Evolutionary conservation across 2,113 vertebrate genomes (phyloP), one percentile per base, ranked within the genome.

Genomic region (human (Homo sapiens)): DNA sequence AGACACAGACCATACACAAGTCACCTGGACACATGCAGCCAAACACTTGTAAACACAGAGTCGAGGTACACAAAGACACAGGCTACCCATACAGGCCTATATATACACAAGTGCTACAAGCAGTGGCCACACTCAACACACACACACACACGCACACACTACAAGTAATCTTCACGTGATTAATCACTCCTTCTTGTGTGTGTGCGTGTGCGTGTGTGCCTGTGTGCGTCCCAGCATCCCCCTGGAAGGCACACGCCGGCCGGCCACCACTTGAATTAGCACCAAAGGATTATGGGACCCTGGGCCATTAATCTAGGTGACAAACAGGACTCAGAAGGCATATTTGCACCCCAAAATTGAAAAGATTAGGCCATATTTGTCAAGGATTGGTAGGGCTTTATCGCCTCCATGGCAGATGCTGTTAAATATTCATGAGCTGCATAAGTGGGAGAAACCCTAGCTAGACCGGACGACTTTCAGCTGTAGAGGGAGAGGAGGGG

Each of bases 311-410:
- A 99, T 99, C 99, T 99, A 99, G 99, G 99, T 99, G 99, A 99
- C 99, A 99, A 99, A 99, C 99, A 99, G 99, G 99, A 99, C 99
- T 99, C 99, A 99, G 99, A 99, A 99, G 99, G 99, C 99, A 99
- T 99, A 99, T 99, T 99, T 99, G 99, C 99, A 99, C 99, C 99
- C 99, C 99, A 99, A 99, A 99, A 99, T 99, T 99, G 99, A 99
- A 99, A 99, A 99, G 99, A 99, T 99, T 99, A 99, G 99, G 99
- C 99, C 99, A 99, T 99, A 99, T 99, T 99, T 99, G 99, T 99
- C 99, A 99, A 99, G 99, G 99, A 99, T 99, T 99, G 99, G 99
- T 99, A 99, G 99, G 97, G 99, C 99, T 99, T 99, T 99, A 98
- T 98, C 98, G 98, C 99, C 98, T 99, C 98, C 99, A 98, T 99